Evolutionary conservation across 2,113 vertebrate species (phyloP), one percentile per base, ranked within the genome.

Genomic region (Scalopus aquaticus): DNA sequence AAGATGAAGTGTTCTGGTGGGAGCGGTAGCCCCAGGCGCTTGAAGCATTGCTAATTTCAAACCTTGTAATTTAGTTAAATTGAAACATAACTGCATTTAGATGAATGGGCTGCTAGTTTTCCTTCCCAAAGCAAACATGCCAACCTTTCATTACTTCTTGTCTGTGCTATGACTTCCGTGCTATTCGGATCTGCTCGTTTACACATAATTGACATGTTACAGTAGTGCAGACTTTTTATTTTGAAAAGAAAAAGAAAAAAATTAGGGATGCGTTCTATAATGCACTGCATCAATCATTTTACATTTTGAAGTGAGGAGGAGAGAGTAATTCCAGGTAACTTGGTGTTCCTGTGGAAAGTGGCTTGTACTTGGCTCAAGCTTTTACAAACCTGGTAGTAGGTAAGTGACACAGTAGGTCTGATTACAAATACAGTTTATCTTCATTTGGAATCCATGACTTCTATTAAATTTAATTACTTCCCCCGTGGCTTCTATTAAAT

Each of bases 31-130:
- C 96, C 90, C 24, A 95, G 80, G 93, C 79, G 93, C 37, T 26
- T 93, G 93, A 97, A 96, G 95, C 79, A 81, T 51, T 44, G 92
- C 95, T 97, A 88, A 98, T 98, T 98, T 98, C 90, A 97, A 97
- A 97, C 95, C 88, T 94, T 95, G 77, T 98, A 97, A 97, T 97
- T 98, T 97, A 97, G 93, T 96, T 96, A 73, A 98, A 97, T 97
- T 96, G 93, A 98, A 98, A 98, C 77, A 96, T 98, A 96, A 97
- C 88, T 62, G 1, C 83, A 87, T 97, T 97, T 98, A 98, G 97
- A 96, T 97, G 95, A 95, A 95, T 97, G 91, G 95, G 77, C 91
- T 96, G 93, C 92, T 94, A 93, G 65, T 96, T 97, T 98, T 94
- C 74, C 97, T 97, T 98, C 95, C 93, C 97, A 58, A 94, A 93